These are phyloP conservation scores for Bujurquina vittata DNA, from an alignment of 2,113 vertebrate genomes.

Conservation along the genomic window DNA sequence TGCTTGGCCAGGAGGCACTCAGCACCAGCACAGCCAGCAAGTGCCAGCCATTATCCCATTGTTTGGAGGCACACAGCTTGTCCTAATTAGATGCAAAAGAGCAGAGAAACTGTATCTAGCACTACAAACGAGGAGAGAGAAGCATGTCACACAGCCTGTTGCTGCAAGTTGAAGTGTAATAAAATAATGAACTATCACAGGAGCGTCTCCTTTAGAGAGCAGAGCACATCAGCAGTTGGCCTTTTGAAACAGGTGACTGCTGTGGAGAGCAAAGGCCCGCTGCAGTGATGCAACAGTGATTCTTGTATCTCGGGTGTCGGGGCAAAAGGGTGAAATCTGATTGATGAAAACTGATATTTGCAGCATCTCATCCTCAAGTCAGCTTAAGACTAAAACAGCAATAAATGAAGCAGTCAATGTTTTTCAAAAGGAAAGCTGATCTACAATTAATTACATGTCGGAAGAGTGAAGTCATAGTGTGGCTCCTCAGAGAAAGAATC, in stretches of 20 bases:
- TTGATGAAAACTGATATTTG: conserved; percentile 44
- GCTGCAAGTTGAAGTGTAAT: conserved; percentile 60
- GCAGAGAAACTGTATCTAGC: conserved; percentile 57
- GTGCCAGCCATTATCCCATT: conserved; percentile 74
- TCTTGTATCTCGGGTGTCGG: conserved; percentile 35
- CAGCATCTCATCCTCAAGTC: conserved; percentile 25
- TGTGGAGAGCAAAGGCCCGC: conserved; percentile 31
- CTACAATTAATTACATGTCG: background rate
- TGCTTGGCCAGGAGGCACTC: conserved; percentile 45
- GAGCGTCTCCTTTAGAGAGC: conserved; percentile 44
- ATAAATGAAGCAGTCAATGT: conserved; percentile 16
- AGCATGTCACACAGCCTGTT: conserved; percentile 45
- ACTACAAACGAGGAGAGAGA: conserved; percentile 55
- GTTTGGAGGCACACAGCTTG: conserved; percentile 68
- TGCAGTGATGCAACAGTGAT: conserved; percentile 34
- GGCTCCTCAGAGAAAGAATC: background rate
- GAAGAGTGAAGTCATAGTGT: background rate
- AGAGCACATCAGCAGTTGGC: conserved; percentile 36
- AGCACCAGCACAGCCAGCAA: conserved; percentile 43
- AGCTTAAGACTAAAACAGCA: conserved; percentile 16
- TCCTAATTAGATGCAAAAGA: conserved; percentile 79
- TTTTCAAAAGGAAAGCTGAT: background rate
- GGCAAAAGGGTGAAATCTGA: conserved; percentile 39
- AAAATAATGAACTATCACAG: conserved; percentile 74
- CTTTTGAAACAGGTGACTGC: conserved; percentile 50